Base-by-base conservation (phyloP, 2,888 invertebrate species). In the Dynastes tityus region DNA sequence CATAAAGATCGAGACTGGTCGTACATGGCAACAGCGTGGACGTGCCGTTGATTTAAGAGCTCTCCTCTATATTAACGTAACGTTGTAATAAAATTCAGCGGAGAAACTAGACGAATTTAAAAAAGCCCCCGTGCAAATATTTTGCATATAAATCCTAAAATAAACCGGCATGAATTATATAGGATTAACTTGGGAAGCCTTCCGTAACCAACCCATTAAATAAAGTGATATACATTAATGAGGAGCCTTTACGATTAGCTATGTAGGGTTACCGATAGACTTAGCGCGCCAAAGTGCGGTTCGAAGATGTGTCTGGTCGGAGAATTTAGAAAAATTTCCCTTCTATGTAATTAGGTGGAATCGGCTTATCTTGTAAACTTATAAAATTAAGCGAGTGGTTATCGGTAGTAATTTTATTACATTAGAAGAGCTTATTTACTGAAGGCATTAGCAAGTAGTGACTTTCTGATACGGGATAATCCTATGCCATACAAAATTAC, bases 211-310 rank as follows among this genome's bases (percentile, higher is more conserved):
- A 13, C 55, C 22, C 2, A 55, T 55, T 55, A 55, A 55, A 5
- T 55, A 55, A 16, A 55, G 55, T 55, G 22, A 55, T 55, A 55
- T 55, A 55, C 22, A n/a, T 55, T n/a, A 55, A 55, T 55, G 55
- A 9, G n/a, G 55, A 45, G 55, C 55, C 13, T 55, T 55, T 55
- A 55, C 55, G 55, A 55, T 55, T 55, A 55, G 8, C 55, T 55
- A n/a, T 53, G 9, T 37, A 11, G 55, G 55, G n/a, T 55, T 55
- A 55, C 55, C n/a, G 16, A n/a, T 22, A 22, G 16, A 16, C 8
- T 55, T 55, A 55, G 22, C 55, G 55, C 55, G 55, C 55, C 16
- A 55, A 22, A 55, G 22, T 55, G 22, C n/a, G 55, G 55, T 55
- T 22, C 22, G 55, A 22, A 55, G 55, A 22, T 22, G n/a, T 22